These are phyloP conservation scores for Pteromalus puparum DNA, from an alignment of 1,140 invertebrate species.

Conservation along the genomic window DNA sequence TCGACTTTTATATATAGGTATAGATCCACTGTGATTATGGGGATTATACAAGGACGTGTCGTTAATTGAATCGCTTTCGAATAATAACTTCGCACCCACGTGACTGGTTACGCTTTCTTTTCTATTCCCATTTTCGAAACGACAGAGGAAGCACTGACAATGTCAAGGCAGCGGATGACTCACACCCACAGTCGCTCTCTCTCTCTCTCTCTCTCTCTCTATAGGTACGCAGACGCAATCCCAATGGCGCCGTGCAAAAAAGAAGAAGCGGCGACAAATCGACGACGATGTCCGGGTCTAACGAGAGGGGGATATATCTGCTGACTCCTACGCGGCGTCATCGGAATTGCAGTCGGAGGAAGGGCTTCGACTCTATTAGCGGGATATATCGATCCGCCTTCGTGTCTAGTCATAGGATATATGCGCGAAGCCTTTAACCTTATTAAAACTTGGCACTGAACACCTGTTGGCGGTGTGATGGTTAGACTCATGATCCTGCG, in stretches of 20 bases:
- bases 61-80: too few species aligned
- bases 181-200: too few species aligned
- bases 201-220: too few species aligned
- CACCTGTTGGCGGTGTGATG: neutral
- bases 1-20: neutral
- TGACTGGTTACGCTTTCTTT: neutral
- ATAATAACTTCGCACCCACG: too few species aligned
- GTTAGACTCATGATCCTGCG: neutral
- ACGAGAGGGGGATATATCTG: neutral
- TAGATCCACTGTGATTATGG: too few species aligned
- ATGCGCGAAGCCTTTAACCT: neutral
- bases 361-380: too few species aligned
- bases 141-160: too few species aligned
- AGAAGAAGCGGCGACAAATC: neutral
- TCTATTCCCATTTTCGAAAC: neutral
- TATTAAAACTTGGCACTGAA: slow-evolving; percentile 1
- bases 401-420: neutral
- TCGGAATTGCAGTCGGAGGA: neutral
- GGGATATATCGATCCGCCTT: neutral
- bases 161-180: too few species aligned
- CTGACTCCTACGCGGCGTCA: neutral
- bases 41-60: too few species aligned
- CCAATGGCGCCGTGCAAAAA: neutral
- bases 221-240: too few species aligned
- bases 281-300: neutral